phyloP scores from a whole-genome alignment of 2,888 invertebrate genomes.

The Synanthedon tipuliformis region DNA sequence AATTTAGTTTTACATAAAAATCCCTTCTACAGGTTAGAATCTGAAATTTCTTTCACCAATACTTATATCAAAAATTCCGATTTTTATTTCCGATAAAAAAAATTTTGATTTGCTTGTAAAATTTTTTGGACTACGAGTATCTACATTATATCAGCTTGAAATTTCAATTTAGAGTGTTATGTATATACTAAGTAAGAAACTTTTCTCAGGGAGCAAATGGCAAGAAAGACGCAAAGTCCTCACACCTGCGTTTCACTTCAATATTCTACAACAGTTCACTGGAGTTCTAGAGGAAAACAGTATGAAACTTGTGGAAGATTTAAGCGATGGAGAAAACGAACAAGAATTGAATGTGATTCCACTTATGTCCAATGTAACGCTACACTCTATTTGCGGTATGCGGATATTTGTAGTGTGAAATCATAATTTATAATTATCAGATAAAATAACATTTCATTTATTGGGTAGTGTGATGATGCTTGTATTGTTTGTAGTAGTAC shows the following conservation, averaged over 20 bases:
- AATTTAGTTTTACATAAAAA: no score
- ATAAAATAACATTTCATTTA: no score
- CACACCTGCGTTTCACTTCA: constrained; percentile 69
- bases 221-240: constrained; percentile 56
- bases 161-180: background rate
- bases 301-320: constrained; percentile 15
- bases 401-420: background rate
- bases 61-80: no score
- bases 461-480: no score
- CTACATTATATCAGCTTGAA: no score
- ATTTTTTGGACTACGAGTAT: no score
- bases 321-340: constrained; percentile 8
- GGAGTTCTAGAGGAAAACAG: constrained; percentile 25
- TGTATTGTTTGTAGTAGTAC: no score
- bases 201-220: constrained; percentile 49
- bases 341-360: constrained; percentile 40
- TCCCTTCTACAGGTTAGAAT: no score
- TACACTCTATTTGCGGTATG: constrained; percentile 73
- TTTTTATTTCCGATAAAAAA: no score
- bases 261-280: constrained; percentile 37
- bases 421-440: background rate
- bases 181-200: background rate
- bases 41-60: no score
- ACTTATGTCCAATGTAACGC: constrained; percentile 46
- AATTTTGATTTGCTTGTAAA: no score